phyloP scores from a whole-genome alignment of 2,888 invertebrate genomes.

The Neria commutata region DNA sequence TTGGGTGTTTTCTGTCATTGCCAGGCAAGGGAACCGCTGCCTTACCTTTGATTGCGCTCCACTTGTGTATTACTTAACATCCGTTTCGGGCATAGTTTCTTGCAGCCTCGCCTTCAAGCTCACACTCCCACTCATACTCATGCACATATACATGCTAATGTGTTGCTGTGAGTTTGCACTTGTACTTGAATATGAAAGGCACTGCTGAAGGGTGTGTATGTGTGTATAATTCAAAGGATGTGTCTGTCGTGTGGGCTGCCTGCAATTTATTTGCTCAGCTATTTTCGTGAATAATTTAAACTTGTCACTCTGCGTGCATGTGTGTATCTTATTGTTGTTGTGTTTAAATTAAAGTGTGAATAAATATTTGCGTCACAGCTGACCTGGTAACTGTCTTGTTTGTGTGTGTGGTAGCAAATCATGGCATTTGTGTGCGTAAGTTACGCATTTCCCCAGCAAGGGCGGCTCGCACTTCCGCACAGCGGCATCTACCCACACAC shows the following conservation, averaged over 20 bases:
- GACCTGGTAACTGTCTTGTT: no score
- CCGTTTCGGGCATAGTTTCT: no score
- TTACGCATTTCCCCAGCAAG: no score
- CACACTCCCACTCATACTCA: no score
- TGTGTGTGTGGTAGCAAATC: background rate
- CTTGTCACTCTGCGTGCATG: background rate
- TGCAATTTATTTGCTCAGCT: constrained; percentile 53
- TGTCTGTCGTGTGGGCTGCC: constrained; percentile 33
- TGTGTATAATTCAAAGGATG: constrained; percentile 5
- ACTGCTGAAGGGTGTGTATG: background rate
- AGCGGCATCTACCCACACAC: background rate
- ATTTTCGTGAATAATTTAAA: constrained; percentile 54
- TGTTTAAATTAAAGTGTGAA: constrained; percentile 1
- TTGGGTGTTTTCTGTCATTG: no score
- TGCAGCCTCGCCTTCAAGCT: no score
- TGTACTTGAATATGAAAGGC: constrained; percentile 29
- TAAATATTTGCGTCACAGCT: no score
- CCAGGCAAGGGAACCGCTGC: no score
- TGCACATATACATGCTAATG: background rate
- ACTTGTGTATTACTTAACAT: no score
- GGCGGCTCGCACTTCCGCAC: background rate
- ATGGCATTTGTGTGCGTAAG: background rate
- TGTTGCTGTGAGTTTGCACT: constrained; percentile 44
- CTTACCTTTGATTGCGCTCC: no score
- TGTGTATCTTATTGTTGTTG: constrained; percentile 10